Evolutionary conservation across 2,888 invertebrate species (phyloP).

Genomic region (Eristalinus sepulchralis): DNA sequence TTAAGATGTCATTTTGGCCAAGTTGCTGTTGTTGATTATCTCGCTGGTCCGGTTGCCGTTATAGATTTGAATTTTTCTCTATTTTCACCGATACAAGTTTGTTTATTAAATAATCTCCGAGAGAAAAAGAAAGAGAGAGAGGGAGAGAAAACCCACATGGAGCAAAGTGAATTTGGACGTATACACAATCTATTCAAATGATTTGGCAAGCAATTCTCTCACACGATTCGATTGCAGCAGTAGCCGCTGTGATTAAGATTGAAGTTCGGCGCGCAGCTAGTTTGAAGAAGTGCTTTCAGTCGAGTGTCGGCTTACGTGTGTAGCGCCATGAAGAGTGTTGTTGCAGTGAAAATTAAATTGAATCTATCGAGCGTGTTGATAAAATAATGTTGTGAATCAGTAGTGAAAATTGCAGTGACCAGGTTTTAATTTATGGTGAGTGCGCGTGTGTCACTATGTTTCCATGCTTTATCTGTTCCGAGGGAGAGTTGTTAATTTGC

Average conservation of each 20-base stretch:
- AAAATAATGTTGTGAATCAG: not conserved
- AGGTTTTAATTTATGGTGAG: not conserved
- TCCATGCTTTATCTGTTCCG: not conserved
- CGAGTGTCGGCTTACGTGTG: constrained; percentile 46
- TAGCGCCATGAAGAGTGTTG: constrained; percentile 15
- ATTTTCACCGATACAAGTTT: constrained; percentile 27
- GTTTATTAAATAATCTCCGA: constrained; percentile 38
- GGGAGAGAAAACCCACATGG: not conserved
- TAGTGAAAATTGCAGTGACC: not conserved
- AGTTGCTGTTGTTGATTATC: not conserved
- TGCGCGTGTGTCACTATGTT: not conserved
- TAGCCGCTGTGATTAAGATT: constrained; percentile 1
- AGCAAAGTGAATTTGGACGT: not conserved
- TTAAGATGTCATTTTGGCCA: constrained; percentile 18
- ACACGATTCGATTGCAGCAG: not conserved
- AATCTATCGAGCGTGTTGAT: not conserved
- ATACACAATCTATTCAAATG: constrained; percentile 33
- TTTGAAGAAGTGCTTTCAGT: constrained; percentile 32
- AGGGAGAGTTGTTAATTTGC: not conserved
- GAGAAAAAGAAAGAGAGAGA: not conserved
- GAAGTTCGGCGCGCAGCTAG: not conserved
- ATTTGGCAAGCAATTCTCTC: constrained; percentile 36
- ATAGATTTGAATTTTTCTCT: constrained; percentile 25
- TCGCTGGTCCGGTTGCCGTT: constrained; percentile 17
- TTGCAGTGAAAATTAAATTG: not conserved